These are phyloP conservation scores for Sciurus vulgaris DNA, from an alignment of 2,797 vertebrate genomes.

Conservation along the genomic window DNA sequence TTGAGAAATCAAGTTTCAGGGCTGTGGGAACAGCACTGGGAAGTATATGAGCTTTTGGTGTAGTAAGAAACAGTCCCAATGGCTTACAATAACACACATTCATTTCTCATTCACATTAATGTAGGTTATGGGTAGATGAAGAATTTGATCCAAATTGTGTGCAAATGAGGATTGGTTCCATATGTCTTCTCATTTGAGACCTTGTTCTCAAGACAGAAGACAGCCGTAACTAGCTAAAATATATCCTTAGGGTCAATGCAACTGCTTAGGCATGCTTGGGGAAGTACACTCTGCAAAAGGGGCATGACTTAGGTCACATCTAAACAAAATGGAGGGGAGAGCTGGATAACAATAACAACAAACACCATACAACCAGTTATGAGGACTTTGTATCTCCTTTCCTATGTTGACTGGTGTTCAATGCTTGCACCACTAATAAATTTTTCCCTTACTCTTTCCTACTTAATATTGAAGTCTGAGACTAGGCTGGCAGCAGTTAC, in stretches of 20 bases:
- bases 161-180: neutral
- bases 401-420: neutral
- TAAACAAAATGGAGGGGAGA: neutral
- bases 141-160: neutral
- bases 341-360: neutral
- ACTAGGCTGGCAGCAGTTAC: neutral
- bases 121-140: neutral
- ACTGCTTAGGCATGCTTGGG: neutral
- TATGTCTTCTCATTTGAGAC: neutral
- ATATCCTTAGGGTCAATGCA: neutral
- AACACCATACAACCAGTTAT: neutral
- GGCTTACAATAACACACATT: neutral
- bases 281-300: neutral
- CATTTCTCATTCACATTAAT: neutral
- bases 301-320: neutral
- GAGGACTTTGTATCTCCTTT: neutral
- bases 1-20: neutral
- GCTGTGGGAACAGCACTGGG: neutral
- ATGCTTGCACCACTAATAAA: neutral
- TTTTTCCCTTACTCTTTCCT: neutral
- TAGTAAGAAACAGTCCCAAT: neutral
- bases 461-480: constrained; percentile 9
- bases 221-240: neutral
- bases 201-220: neutral
- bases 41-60: neutral